Evolutionary conservation across 2,797 vertebrate genomes (phyloP), one percentile per base, ranked within the genome.

Genomic region (Nyctalus aviator): DNA sequence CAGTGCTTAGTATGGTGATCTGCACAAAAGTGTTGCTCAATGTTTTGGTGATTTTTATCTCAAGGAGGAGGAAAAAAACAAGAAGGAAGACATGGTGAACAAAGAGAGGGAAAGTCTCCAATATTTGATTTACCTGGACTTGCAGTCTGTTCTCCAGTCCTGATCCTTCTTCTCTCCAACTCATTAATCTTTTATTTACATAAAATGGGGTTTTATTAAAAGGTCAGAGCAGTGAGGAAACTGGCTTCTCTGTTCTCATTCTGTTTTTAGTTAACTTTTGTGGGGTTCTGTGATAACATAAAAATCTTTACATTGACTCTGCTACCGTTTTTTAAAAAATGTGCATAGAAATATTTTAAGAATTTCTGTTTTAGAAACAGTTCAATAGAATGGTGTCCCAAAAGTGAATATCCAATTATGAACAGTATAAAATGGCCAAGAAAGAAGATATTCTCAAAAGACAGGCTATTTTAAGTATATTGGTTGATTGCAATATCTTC

Each of bases 271-370:
- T 90, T 85, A 85, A 93, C 57, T 76, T 50, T 7, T 41, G 12
- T 75, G 57, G 5, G n/a, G n/a, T 66, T 89, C 73, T 95, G 75
- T 79, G 85, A 93, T 72, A 93, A 93, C 87, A 82, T 32, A 50
- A 87, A 88, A 68, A 76, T 82, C 68, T 94, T 94, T 77, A 72
- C 59, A 55, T 76, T 82, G 90, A 95, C 53, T 91, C 69, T 50
- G 73, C 73, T 90, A 90, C 95, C 83, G 69, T 64, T 84, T 84
- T 89, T 84, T 41, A 46, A 35, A 91, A 92, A 32, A 93, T 25
- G 83, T n/a, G 50, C 46, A 75, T 50, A 96, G 84, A 93, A 95
- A 84, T 79, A 97, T 92, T 85, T 97, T 76, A 96, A 94, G 87
- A 96, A 96, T 96, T 95, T 96, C 77, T 3, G 1, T 76, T 87